Evolutionary conservation across 2,888 invertebrate species (phyloP), one percentile per base, ranked within the genome.

Genomic region (Harmothoe impar): DNA sequence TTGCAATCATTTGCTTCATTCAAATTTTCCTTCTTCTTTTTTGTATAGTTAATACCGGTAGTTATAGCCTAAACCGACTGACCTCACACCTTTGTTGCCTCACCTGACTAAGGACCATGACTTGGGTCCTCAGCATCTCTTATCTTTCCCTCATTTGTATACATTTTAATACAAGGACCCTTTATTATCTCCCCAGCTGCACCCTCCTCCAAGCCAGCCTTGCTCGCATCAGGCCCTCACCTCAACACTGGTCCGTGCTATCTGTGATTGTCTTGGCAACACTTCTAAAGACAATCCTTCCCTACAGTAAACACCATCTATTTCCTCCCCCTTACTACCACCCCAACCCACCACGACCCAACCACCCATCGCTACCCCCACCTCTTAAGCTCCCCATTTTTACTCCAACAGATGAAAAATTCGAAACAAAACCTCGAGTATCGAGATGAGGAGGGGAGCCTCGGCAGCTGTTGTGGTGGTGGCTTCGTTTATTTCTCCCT

Each of bases 211-310:
- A 0, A 25, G 17, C 77, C 77, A 7, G 29, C 77, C 17, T 29
- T 17, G 29, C 77, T n/a, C 62, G 62, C 5, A n/a, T 25, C 62
- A n/a, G 62, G n/a, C 62, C 25, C 62, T 62, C n/a, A 62, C 25
- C 5, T 25, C 25, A 62, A 23, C 62, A 23, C 62, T 25, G 77
- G 77, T 31, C 77, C 43, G n/a, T 29, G 78, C 33, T 86, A 52
- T 86, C 86, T 29, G 25, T 86, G 86, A 86, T 86, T 86, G 54
- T 86, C 54, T 86, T 86, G 86, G 86, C 86, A 86, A 0, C 54
- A 86, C 86, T 31, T 86, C 86, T 86, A 23, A 43, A 86, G 84
- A 84, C 84, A 84, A 84, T 84, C 84, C 43, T 78, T 33, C 78
- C 78, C 78, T 10, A 35, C 35, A n/a, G 78, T 78, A 78, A 84